Evolutionary conservation across 2,797 vertebrate genomes (phyloP).

Genomic region (Oreochromis grahami): DNA sequence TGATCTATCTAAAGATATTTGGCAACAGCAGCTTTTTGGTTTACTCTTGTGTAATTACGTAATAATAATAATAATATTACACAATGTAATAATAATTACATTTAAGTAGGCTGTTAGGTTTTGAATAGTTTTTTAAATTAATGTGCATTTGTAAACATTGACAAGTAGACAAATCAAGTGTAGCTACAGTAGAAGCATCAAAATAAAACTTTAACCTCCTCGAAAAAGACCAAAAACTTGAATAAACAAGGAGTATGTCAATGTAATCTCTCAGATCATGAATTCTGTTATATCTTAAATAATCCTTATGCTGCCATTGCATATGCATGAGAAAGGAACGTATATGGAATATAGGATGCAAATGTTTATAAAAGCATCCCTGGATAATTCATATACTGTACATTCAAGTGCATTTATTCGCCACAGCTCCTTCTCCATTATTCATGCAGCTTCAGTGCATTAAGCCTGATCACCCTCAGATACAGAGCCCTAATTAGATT

Average conservation of each 20-base stretch:
- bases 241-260: not conserved
- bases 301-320: not conserved
- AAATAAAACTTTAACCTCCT: not conserved
- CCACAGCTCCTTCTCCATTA: not conserved
- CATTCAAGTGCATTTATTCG: not conserved
- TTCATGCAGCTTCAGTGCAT: not conserved
- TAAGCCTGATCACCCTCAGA: not conserved
- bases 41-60: not conserved
- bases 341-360: too few relatives aligned
- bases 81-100: not conserved
- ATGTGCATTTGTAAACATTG: not conserved
- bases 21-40: not conserved
- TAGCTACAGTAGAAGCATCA: not conserved
- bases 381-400: not conserved
- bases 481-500: not conserved
- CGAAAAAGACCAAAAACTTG: rapidly evolving
- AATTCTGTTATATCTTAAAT: not conserved
- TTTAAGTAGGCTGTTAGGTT: not conserved
- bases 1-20: not conserved
- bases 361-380: not conserved
- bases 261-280: not conserved
- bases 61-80: not conserved
- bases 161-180: not conserved
- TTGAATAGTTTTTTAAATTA: not conserved
- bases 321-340: not conserved